A percentile compares a stretch with the other conserved stretches of the same genome.
Conservation (phyloP, 1,140 invertebrate species). For the Bombus confusus region DNA sequence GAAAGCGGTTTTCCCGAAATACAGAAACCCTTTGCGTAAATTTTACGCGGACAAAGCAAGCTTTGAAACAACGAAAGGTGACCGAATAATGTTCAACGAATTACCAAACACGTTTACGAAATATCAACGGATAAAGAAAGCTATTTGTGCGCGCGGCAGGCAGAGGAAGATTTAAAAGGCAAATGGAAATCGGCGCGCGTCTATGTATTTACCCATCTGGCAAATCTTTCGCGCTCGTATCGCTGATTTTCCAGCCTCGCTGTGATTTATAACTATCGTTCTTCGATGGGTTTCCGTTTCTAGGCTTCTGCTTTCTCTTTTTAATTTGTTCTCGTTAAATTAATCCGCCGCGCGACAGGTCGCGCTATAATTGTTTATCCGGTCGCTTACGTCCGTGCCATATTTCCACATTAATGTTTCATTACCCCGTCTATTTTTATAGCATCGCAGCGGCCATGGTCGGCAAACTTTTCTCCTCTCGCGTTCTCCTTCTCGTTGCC, state of each 20-base stretch:
- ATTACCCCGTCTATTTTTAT: constrained; percentile 33
- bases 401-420: constrained; percentile 34
- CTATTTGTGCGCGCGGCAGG: neutral
- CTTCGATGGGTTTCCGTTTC: too few relatives aligned
- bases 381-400: constrained; percentile 21
- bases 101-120: neutral
- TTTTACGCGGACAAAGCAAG: too few relatives aligned
- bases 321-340: neutral
- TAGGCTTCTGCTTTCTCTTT: neutral
- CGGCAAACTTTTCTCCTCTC: constrained; percentile 4
- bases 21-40: neutral
- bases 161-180: neutral
- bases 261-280: too few relatives aligned
- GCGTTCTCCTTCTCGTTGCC: neutral
- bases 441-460: constrained; percentile 18
- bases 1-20: neutral
- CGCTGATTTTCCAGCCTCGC: neutral
- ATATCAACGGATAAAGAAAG: neutral
- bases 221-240: neutral
- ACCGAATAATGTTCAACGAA: neutral
- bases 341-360: neutral
- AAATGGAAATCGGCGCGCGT: neutral
- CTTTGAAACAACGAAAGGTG: neutral
- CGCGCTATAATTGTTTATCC: constrained; percentile 38
- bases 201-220: neutral